Base-by-base conservation (phyloP, 2,113 vertebrate species). In the Pelecanus crispus region DNA sequence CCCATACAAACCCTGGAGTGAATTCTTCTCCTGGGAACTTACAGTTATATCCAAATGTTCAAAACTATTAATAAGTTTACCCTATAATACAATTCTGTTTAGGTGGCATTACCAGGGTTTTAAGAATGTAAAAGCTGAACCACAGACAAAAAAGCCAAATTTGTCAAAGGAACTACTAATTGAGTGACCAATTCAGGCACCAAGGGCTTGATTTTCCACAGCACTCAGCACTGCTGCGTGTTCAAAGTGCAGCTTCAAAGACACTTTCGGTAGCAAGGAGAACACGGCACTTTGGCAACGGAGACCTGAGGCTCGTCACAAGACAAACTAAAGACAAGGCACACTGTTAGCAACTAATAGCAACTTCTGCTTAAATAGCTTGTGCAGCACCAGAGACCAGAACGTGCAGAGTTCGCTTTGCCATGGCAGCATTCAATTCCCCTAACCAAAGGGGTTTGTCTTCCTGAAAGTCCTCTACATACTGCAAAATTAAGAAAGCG, bases 21-120 rank as follows among this genome's bases (percentile, higher is more conserved):
- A 96, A 97, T 97, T 97, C 95, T 96, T 97, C 95, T 96, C 96
- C 93, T 97, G 96, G 96, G 96, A 97, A 97, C 96, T 97, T 94
- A 90, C 70, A 96, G 96, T 95, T 96, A 56, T 82, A 96, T 87
- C 95, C 96, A 97, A 97, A 97, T 96, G 95, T 96, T 97, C 92
- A 94, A 96, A 95, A 95, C 94, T 96, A 96, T 95, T 97, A 96
- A 95, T 93, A 95, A 96, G 90, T 94, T 96, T 93, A 93, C 94
- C 92, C 95, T 94, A 93, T 94, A 96, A 97, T 90, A 95, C 93
- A 81, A 86, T 73, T 80, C 93, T 88, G 92, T 95, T 97, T 97
- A 97, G 95, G 96, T 96, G 93, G 94, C 79, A 93, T 96, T 97
- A 96, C 90, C 95, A 92, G 85, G 67, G 88, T 92, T 94, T 92